A percentile compares a stretch with the other conserved stretches of the same genome.
Conservation (phyloP, 2,113 vertebrate species). For the Zosterops hypoxanthus region DNA sequence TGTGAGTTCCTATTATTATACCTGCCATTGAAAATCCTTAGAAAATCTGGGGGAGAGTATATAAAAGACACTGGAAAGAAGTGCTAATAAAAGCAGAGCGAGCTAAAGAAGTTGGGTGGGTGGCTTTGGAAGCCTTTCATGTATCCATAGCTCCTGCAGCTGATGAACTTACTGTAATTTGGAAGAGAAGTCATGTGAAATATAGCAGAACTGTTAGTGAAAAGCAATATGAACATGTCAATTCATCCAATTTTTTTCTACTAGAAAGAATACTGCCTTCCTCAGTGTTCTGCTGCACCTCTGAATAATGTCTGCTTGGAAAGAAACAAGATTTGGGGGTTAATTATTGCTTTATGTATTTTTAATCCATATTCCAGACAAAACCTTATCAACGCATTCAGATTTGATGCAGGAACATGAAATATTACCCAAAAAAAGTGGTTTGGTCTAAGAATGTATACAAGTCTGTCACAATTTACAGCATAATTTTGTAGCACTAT, state of each 20-base stretch:
- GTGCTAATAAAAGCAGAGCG: neutral
- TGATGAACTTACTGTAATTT: constrained; percentile 12
- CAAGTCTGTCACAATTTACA: neutral
- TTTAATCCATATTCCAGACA: neutral
- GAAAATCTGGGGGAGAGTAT: neutral
- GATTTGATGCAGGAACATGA: neutral
- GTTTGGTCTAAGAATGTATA: neutral
- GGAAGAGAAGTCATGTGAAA: neutral
- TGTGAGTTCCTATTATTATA: constrained; percentile 28
- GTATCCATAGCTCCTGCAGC: neutral
- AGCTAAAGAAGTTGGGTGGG: constrained; percentile 5
- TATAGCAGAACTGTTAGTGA: neutral
- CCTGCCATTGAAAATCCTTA: constrained; percentile 5
- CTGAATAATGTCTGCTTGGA: neutral
- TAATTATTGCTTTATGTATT: neutral
- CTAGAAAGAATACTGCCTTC: neutral
- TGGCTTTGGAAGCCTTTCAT: constrained; percentile 2
- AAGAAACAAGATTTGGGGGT: neutral
- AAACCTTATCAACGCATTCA: neutral
- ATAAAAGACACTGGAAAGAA: neutral
- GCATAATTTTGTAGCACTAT: neutral
- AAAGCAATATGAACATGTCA: neutral
- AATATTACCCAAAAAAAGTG: neutral
- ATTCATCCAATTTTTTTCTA: neutral
- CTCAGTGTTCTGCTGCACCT: neutral